Evolutionary conservation across 2,797 vertebrate genomes (phyloP).

Genomic region (Eulemur rubriventer): DNA sequence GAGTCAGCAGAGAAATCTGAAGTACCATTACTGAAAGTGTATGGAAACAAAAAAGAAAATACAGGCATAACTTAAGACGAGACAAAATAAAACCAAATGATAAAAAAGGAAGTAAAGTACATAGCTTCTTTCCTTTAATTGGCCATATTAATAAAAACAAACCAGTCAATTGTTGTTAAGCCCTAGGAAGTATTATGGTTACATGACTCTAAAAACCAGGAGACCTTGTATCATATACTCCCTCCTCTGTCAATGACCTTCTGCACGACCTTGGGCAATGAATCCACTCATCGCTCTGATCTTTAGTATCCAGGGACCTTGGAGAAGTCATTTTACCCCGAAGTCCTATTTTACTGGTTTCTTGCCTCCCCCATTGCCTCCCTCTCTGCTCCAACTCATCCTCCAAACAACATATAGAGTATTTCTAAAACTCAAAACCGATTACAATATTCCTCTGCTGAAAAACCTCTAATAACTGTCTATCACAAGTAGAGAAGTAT

Average conservation of each 20-base stretch:
- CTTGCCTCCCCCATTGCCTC: background rate
- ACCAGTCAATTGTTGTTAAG: background rate
- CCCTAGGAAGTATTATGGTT: background rate
- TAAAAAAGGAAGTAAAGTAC: background rate
- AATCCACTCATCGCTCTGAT: background rate
- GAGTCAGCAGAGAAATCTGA: background rate
- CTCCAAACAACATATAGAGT: background rate
- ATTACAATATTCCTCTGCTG: background rate
- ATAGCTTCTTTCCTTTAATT: background rate
- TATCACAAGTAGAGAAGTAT: background rate
- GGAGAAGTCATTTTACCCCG: background rate
- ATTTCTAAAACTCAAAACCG: background rate
- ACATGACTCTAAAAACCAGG: background rate
- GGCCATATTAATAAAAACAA: background rate
- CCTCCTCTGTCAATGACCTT: background rate
- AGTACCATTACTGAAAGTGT: background rate
- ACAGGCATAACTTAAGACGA: background rate
- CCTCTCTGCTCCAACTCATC: background rate
- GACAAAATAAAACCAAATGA: background rate
- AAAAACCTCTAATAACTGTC: background rate
- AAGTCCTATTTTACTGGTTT: background rate
- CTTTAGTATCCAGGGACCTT: background rate
- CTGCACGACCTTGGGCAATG: background rate
- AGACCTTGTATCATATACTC: background rate
- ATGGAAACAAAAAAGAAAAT: background rate